Evolutionary conservation across 2,113 vertebrate species (phyloP), one percentile per base, ranked within the genome.

Genomic region (Rhinolophus ferrumequinum): DNA sequence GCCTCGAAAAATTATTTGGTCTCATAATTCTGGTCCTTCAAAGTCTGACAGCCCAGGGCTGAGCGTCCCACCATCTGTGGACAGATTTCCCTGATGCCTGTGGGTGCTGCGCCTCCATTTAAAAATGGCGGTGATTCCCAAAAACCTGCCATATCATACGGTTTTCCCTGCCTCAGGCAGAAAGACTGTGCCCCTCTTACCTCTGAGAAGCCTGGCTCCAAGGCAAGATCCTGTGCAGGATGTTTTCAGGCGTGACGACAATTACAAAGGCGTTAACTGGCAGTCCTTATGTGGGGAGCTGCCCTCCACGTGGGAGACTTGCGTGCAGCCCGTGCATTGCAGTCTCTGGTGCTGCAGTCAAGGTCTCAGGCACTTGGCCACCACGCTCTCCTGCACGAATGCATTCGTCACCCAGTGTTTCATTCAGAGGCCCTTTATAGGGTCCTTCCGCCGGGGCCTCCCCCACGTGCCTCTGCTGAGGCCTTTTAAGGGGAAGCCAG

Each of bases 321-420:
- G n/a, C 15, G 6, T 33, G 41, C 1, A n/a, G 24, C 19, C n/a
- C 4, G 5, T 13, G 33, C 44, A 66, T 4, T 0, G 5, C 6
- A 12, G 14, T 30, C 9, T 41, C 62, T 3, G 0, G 30, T 44
- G 8, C 58, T 44, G 5, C n/a, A 44, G 24, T 47, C 44, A 35
- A n/a, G 10, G 16, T 4, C 11, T n/a, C 6, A 10, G 5, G 3
- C 6, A 6, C 9, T 12, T 12, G 2, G 0, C 14, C 10, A 8
- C 24, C 58, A 22, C 2, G 4, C 7, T n/a, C 19, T 54, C n/a
- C 56, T 1, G 0, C 6, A 11, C 2, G 1, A 0, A 2, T 7
- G 6, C 8, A 3, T 15, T 19, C 9, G 13, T 26, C 13, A 22
- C 4, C 44, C 44, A 50, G 11, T 0, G 2, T 33, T 28, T 30